Conservation (phyloP, 2,888 invertebrate species). For the Therioaphis trifolii region DNA sequence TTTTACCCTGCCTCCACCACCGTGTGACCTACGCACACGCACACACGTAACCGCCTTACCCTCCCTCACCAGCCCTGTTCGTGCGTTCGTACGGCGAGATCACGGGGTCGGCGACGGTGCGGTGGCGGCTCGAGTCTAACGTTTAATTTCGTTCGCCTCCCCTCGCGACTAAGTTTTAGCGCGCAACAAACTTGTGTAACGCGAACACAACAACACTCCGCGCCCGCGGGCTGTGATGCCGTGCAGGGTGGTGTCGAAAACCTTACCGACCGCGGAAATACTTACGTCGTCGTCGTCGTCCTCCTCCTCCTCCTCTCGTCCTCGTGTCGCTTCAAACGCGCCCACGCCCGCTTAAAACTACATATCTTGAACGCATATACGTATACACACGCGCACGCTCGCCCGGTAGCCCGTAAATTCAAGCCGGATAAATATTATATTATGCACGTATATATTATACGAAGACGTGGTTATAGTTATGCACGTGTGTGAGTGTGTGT, state of each 20-base stretch:
- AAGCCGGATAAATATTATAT: too few relatives aligned
- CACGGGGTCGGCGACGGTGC: background rate
- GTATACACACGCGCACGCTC: background rate
- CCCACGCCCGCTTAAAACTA: too few relatives aligned
- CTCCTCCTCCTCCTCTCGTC: too few relatives aligned
- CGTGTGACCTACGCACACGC: background rate
- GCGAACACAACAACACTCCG: background rate
- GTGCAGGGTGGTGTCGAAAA: slow-evolving; percentile 26
- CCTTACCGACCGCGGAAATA: slow-evolving; percentile 29
- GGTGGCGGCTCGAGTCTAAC: background rate
- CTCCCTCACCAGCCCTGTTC: background rate
- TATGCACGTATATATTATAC: too few relatives aligned
- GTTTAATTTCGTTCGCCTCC: slow-evolving; percentile 24
- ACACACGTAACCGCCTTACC: background rate
- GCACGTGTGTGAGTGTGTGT: background rate
- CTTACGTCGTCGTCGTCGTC: too few relatives aligned
- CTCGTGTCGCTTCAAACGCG: too few relatives aligned
- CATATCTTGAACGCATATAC: background rate
- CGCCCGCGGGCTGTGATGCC: background rate
- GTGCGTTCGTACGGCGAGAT: too few relatives aligned
- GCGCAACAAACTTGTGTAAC: slow-evolving; percentile 35
- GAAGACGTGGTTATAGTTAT: too few relatives aligned
- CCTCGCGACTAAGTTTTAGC: slow-evolving; percentile 17
- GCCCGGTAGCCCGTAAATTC: too few relatives aligned
- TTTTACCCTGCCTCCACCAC: background rate